phyloP scores from a whole-genome alignment of 2,797 vertebrate genomes.

The Anguilla pacifica region DNA sequence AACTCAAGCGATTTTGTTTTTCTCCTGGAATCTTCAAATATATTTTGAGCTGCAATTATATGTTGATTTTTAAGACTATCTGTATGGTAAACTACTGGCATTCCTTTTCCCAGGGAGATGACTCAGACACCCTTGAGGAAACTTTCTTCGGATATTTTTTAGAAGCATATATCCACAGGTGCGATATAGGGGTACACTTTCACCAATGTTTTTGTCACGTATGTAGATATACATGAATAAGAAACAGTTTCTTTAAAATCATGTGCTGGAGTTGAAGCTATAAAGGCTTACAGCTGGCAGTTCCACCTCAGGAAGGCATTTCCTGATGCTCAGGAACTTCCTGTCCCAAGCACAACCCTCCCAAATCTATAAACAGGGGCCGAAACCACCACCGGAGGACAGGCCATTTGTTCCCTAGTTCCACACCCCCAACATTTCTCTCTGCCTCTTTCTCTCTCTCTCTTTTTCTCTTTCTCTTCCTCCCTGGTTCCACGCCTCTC shows the following conservation, averaged over 20 bases:
- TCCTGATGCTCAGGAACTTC: slow-evolving; percentile 64
- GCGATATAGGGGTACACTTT: neutral
- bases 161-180: neutral
- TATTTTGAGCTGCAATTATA: neutral
- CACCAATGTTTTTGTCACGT: neutral
- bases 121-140: neutral
- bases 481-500: neutral
- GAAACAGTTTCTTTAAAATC: neutral
- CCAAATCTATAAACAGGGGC: slow-evolving; percentile 16
- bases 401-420: neutral
- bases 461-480: neutral
- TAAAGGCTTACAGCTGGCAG: slow-evolving; percentile 44
- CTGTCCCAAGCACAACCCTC: slow-evolving; percentile 47
- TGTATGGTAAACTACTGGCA: neutral
- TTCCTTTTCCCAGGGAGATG: neutral
- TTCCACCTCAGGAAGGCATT: slow-evolving; percentile 72
- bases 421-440: neutral
- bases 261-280: neutral
- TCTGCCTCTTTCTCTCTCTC: neutral
- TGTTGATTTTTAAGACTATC: neutral
- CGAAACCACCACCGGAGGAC: neutral
- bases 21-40: neutral
- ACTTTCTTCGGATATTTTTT: neutral
- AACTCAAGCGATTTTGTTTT: neutral
- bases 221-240: neutral